Evolutionary conservation across 2,888 invertebrate genomes (phyloP).

Genomic region (Drosophila ustulata): DNA sequence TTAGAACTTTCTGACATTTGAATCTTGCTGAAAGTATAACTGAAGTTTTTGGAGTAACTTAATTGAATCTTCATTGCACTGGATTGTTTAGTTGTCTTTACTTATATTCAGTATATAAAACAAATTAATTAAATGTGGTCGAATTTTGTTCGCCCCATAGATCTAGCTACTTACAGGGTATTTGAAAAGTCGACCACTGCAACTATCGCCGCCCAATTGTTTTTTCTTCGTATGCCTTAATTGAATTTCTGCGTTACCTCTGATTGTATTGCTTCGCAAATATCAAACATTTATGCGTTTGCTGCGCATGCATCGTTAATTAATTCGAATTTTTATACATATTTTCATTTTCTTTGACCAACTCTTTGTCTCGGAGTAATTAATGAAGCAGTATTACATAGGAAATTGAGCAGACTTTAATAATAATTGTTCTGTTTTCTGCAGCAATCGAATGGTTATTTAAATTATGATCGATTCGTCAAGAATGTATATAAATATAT

Average conservation of each 20-base stretch:
- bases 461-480: neutral
- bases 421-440: neutral
- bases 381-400: neutral
- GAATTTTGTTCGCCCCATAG: too few species aligned
- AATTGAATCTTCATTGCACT: too few species aligned
- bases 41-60: too few species aligned
- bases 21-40: too few species aligned
- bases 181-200: neutral
- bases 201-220: neutral
- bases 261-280: neutral
- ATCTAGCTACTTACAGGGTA: neutral
- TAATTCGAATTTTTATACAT: neutral
- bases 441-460: neutral
- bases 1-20: too few species aligned
- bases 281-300: neutral
- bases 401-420: neutral
- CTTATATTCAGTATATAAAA: too few species aligned
- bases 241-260: constrained; percentile 1
- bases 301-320: neutral
- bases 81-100: too few species aligned
- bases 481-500: neutral
- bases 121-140: too few species aligned
- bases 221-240: constrained; percentile 3
- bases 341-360: neutral
- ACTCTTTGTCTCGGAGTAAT: neutral